A percentile compares a stretch with the other conserved stretches of the same genome.
These are phyloP conservation scores for Gambelia wislizenii DNA, from an alignment of 2,797 vertebrate species.

Conservation along the genomic window DNA sequence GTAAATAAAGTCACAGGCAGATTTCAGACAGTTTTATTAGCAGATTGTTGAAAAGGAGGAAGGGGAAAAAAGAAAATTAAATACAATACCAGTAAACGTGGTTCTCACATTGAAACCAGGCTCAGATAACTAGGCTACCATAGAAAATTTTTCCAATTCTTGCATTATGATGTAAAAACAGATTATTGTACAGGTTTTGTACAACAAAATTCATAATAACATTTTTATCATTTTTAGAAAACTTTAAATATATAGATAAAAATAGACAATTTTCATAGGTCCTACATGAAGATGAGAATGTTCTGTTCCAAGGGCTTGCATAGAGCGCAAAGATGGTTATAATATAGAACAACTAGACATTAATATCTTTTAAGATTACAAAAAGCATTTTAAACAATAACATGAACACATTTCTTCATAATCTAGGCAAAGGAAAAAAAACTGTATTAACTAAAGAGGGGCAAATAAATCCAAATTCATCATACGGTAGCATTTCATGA, in stretches of 20 bases:
- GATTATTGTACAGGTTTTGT: slow-evolving; percentile 88
- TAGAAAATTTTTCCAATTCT: slow-evolving; percentile 87
- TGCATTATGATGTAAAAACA: slow-evolving; percentile 88
- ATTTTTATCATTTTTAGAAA: slow-evolving; percentile 89
- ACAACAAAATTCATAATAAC: slow-evolving; percentile 87
- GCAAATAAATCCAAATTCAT: slow-evolving; percentile 60
- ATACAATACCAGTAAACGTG: slow-evolving; percentile 86
- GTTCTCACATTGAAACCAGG: slow-evolving; percentile 88
- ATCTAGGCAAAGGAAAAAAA: slow-evolving; percentile 70
- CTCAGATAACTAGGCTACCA: slow-evolving; percentile 86
- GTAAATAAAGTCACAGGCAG: slow-evolving; percentile 82
- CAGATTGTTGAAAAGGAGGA: slow-evolving; percentile 86
- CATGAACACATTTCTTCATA: slow-evolving; percentile 79
- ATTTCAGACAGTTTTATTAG: slow-evolving; percentile 90
- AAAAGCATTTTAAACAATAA: slow-evolving; percentile 82
- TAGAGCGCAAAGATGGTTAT: slow-evolving; percentile 86
- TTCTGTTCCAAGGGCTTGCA: slow-evolving; percentile 88
- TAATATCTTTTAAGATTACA: slow-evolving; percentile 81
- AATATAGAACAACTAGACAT: slow-evolving; percentile 84
- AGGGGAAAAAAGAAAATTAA: slow-evolving; percentile 83
- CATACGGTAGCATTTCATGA: slow-evolving; percentile 78
- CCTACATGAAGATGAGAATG: slow-evolving; percentile 87
- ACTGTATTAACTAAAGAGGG: slow-evolving; percentile 74
- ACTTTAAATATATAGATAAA: slow-evolving; percentile 91
- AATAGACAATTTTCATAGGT: slow-evolving; percentile 90